These are phyloP conservation scores for Nilaparvata lugens DNA, from an alignment of 1,140 invertebrate genomes.

Conservation along the genomic window DNA sequence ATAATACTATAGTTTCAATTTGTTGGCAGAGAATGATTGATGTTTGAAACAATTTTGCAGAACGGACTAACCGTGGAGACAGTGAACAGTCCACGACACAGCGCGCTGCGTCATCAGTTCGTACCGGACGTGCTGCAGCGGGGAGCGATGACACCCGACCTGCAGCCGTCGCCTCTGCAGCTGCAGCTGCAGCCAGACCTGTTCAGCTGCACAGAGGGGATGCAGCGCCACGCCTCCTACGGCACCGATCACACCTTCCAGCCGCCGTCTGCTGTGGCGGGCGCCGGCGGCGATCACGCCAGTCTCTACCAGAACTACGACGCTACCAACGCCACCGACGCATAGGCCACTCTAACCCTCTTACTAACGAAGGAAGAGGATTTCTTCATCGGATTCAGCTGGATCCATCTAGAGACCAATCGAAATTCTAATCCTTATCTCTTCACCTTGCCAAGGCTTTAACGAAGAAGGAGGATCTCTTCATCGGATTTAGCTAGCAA, in stretches of 20 bases:
- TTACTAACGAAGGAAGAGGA: too few relatives aligned
- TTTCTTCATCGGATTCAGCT: too few relatives aligned
- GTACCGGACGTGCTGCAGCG: conserved; percentile 15
- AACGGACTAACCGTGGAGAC: background rate
- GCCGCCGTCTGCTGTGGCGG: background rate
- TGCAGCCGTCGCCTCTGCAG: conserved; percentile 5
- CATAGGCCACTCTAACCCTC: too few relatives aligned
- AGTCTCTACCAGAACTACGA: conserved; percentile 8
- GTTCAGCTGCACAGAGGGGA: conserved; percentile 6
- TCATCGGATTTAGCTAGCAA: too few relatives aligned
- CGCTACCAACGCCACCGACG: background rate
- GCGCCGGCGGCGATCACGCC: background rate
- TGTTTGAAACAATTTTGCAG: too few relatives aligned
- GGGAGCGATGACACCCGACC: background rate
- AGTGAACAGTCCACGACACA: conserved; percentile 8
- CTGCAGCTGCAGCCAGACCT: conserved; percentile 8
- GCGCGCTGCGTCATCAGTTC: conserved; percentile 11
- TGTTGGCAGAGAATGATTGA: too few relatives aligned
- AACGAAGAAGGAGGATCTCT: too few relatives aligned
- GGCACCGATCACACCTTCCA: conserved; percentile 5
- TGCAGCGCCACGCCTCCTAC: background rate
- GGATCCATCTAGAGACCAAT: too few relatives aligned
- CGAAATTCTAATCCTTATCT: too few relatives aligned
- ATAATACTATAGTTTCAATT: too few relatives aligned
- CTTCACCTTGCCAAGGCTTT: too few relatives aligned